phyloP scores from a whole-genome alignment of 2,113 vertebrate genomes.

The Lanius collurio region DNA sequence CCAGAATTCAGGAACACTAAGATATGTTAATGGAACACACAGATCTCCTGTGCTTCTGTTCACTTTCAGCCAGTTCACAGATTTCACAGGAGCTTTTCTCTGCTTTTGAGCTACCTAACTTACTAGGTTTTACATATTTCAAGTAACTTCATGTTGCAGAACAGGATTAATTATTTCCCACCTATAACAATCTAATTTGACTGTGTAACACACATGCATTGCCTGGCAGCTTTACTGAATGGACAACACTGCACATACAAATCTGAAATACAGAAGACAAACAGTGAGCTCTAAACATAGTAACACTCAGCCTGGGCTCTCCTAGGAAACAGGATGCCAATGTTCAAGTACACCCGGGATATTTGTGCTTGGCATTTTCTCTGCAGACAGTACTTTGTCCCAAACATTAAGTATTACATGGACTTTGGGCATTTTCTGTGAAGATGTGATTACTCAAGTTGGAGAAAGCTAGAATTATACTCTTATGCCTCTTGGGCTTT shows the following conservation, averaged over 20 bases:
- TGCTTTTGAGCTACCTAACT: background rate
- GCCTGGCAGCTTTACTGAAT: background rate
- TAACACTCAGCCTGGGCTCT: background rate
- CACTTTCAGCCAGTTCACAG: background rate
- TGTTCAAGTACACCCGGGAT: background rate
- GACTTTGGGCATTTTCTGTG: background rate
- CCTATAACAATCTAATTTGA: fast-evolving
- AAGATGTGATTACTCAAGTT: background rate
- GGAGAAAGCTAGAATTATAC: background rate
- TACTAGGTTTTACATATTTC: background rate
- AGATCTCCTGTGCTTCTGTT: background rate
- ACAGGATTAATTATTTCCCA: background rate
- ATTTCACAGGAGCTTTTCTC: background rate
- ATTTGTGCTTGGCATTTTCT: background rate
- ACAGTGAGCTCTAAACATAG: background rate
- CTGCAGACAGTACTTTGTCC: background rate
- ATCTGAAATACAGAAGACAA: background rate
- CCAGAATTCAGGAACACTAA: background rate
- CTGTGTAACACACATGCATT: fast-evolving
- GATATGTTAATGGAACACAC: background rate
- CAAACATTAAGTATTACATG: fast-evolving
- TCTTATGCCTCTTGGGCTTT: background rate
- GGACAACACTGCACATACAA: fast-evolving
- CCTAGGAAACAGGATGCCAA: background rate
- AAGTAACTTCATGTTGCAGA: background rate